A percentile compares a stretch with the other conserved stretches of the same genome.
These are phyloP conservation scores for Eristalis arbustorum DNA, from an alignment of 2,888 invertebrate species.

Conservation along the genomic window DNA sequence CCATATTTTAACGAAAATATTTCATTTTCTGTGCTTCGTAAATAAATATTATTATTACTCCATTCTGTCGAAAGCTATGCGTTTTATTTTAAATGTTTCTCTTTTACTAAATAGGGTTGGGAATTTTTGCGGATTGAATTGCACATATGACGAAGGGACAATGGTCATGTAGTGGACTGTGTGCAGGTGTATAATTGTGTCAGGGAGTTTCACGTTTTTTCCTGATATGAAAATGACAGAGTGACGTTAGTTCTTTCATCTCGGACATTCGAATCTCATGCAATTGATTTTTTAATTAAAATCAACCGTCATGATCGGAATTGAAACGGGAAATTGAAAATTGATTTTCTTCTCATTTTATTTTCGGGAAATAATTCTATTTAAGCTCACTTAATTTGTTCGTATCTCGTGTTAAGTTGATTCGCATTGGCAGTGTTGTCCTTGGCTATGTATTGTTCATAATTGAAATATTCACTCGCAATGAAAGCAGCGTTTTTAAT, in stretches of 20 bases:
- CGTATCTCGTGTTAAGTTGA: background rate
- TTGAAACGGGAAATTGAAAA: background rate
- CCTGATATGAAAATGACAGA: background rate
- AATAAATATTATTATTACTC: slow-evolving; percentile 11
- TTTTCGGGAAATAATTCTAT: background rate
- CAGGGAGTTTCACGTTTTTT: background rate
- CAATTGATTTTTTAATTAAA: background rate
- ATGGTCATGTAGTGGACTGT: background rate
- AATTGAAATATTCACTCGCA: background rate
- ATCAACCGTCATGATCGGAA: background rate
- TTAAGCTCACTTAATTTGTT: background rate
- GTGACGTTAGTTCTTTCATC: background rate
- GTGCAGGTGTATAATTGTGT: background rate
- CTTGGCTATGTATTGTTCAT: background rate
- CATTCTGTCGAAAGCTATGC: background rate
- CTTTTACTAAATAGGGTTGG: background rate
- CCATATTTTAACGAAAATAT: background rate
- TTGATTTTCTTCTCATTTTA: background rate
- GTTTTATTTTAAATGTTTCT: background rate
- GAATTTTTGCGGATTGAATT: background rate
- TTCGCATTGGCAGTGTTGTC: background rate
- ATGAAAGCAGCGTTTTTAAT: background rate
- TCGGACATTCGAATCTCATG: background rate
- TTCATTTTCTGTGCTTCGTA: background rate
- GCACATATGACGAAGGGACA: background rate